Evolutionary conservation across 2,797 vertebrate genomes (phyloP).

Genomic region (Darevskia nairensis): DNA sequence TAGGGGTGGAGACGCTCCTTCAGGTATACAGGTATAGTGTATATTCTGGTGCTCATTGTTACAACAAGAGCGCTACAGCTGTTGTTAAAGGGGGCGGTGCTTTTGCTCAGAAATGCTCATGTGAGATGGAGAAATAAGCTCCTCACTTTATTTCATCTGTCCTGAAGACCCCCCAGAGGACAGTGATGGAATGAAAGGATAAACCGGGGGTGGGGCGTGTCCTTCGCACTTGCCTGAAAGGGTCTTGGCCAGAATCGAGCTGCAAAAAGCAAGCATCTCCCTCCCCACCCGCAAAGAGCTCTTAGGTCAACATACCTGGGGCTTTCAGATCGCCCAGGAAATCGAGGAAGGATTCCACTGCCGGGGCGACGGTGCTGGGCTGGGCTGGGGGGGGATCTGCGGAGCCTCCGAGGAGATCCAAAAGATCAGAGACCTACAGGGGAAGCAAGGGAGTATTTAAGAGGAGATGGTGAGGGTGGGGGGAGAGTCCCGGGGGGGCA

Average conservation of each 20-base stretch:
- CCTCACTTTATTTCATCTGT: too few relatives aligned
- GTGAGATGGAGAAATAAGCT: too few relatives aligned
- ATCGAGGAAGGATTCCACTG: constrained; percentile 79
- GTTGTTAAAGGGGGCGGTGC: too few relatives aligned
- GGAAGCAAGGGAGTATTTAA: neutral
- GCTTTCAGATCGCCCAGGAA: constrained; percentile 82
- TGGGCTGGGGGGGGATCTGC: constrained; percentile 43
- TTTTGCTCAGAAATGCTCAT: neutral
- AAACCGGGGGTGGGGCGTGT: too few relatives aligned
- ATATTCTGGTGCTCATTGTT: neutral
- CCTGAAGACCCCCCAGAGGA: too few relatives aligned
- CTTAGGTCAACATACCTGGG: constrained; percentile 52
- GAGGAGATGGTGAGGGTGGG: neutral
- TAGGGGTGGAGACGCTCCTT: too few relatives aligned
- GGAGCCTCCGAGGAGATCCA: constrained; percentile 74
- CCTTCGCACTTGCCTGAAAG: too few relatives aligned
- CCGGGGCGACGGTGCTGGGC: constrained; percentile 31
- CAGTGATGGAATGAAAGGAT: too few relatives aligned
- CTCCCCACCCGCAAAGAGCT: too few relatives aligned
- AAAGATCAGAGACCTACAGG: constrained; percentile 82
- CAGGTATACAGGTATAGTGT: too few relatives aligned
- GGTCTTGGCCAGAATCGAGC: neutral
- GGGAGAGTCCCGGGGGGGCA: neutral
- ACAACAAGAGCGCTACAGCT: neutral
- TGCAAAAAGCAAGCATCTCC: neutral